phyloP scores from a whole-genome alignment of 2,113 vertebrate species.

The Peromyscus maniculatus region DNA sequence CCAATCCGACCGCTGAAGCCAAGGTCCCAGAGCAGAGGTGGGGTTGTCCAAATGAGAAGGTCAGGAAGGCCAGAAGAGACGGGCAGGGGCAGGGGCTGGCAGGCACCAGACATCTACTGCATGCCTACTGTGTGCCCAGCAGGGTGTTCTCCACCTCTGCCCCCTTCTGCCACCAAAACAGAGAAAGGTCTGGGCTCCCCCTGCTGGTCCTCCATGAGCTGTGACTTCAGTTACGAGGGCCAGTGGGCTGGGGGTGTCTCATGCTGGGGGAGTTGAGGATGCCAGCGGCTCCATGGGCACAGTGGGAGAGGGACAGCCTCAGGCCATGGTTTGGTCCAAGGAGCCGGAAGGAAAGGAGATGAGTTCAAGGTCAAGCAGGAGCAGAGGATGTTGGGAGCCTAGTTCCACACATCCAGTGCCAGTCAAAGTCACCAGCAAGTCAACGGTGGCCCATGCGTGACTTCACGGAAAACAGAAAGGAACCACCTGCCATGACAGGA shows the following conservation, averaged over 20 bases:
- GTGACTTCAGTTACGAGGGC: neutral
- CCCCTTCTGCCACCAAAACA: neutral
- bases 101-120: neutral
- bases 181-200: neutral
- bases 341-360: neutral
- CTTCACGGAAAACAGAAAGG: neutral
- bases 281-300: neutral
- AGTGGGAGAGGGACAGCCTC: no score
- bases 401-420: neutral
- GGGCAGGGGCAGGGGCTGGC: neutral
- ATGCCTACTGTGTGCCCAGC: neutral
- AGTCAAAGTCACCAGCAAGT: neutral
- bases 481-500: neutral
- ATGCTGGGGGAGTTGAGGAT: neutral
- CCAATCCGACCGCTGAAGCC: neutral
- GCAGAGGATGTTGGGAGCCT: neutral
- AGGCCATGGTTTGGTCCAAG: neutral
- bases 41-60: neutral
- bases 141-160: neutral
- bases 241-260: neutral
- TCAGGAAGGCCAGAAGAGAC: neutral
- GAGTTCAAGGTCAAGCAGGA: neutral
- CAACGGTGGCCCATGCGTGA: neutral
- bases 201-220: neutral
- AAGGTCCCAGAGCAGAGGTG: neutral